A percentile compares a stretch with the other conserved stretches of the same genome.
These are phyloP conservation scores for Microtus oregoni DNA, from an alignment of 2,113 vertebrate species.

Conservation along the genomic window DNA sequence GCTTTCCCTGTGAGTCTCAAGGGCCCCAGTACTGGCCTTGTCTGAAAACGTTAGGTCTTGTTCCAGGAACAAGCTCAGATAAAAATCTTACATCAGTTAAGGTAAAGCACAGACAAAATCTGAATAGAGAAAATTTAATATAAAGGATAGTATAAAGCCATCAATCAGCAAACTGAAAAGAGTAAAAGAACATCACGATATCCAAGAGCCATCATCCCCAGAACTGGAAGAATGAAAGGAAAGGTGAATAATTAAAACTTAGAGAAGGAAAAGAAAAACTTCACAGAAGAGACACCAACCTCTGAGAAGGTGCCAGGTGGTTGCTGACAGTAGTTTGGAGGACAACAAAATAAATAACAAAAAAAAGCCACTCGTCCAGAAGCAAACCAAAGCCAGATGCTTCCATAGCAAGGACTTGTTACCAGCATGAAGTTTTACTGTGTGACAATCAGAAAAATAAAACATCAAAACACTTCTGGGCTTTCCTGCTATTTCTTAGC, in stretches of 20 bases:
- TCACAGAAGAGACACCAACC: not conserved
- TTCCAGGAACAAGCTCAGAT: not conserved
- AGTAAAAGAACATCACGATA: not conserved
- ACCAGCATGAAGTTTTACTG: not conserved
- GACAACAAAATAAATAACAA: not conserved
- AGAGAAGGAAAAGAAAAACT: not conserved
- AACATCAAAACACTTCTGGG: not conserved
- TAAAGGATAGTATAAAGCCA: not conserved
- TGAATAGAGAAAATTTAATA: conserved; percentile 22
- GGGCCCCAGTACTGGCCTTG: not conserved
- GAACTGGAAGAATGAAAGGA: not conserved
- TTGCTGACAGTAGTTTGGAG: not conserved
- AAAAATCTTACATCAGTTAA: conserved; percentile 23
- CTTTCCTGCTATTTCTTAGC: not conserved
- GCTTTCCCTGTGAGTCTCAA: not conserved
- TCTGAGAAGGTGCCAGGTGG: not conserved
- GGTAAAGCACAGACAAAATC: conserved; percentile 23
- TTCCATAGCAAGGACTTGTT: not conserved
- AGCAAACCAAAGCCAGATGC: not conserved
- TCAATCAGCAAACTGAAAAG: conserved; percentile 15
- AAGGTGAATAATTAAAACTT: conserved; percentile 9
- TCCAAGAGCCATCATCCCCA: not conserved
- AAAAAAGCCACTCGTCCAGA: not conserved
- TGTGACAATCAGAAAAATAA: not conserved
- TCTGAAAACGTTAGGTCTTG: not conserved